These are phyloP conservation scores for Priocnemis perturbator DNA, from an alignment of 2,888 invertebrate species.

Conservation along the genomic window DNA sequence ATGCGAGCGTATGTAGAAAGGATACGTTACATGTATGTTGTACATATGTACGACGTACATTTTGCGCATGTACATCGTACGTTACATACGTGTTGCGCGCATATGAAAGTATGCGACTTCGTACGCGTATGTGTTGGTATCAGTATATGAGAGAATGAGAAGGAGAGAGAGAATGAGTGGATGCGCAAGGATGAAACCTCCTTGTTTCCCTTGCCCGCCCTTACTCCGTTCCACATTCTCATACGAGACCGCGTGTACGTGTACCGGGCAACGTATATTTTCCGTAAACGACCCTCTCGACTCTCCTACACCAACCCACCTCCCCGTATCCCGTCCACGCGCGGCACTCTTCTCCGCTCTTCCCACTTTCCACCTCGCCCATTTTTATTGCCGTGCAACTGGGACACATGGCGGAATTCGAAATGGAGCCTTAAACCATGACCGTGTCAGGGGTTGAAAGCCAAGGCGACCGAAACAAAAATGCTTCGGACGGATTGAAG, in stretches of 20 bases:
- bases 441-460: too few species aligned
- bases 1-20: too few species aligned
- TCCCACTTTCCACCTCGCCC: conserved; percentile 30
- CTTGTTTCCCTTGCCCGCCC: too few species aligned
- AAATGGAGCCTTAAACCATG: too few species aligned
- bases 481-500: too few species aligned
- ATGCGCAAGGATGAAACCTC: background rate
- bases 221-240: too few species aligned
- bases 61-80: background rate
- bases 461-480: too few species aligned
- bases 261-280: too few species aligned
- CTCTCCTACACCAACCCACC: conserved; percentile 25
- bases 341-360: background rate
- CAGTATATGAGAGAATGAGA: background rate
- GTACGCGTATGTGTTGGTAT: conserved; percentile 31
- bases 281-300: too few species aligned
- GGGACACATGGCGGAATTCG: conserved; percentile 45
- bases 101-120: conserved; percentile 3
- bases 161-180: background rate
- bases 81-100: conserved; percentile 17
- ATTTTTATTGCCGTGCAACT: conserved; percentile 47
- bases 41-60: too few species aligned
- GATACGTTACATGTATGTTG: too few species aligned
- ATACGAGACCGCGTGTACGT: background rate
- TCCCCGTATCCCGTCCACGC: conserved; percentile 28